Base-by-base conservation (phyloP, 2,797 vertebrate species). In the Myripristis murdjan region DNA sequence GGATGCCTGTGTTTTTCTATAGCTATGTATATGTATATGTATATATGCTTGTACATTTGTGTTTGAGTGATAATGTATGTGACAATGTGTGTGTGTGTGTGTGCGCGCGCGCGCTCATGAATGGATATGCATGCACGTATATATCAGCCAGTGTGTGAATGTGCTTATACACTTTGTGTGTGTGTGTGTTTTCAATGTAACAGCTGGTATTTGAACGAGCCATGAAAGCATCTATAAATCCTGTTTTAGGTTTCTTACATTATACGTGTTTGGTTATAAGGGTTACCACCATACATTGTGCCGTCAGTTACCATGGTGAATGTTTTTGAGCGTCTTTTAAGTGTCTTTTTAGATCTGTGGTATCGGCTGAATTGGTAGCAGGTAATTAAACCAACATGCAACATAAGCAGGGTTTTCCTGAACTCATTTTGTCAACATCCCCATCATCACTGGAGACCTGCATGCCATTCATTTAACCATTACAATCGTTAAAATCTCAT, bases 201-300 rank as follows among this genome's bases (percentile, higher is more conserved):
- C 77, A 71, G 73, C 81, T 74, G 77, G 54, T 24, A 33, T 31
- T 35, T 48, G 28, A 28, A 59, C n/a, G 7, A 31, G 26, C 26
- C 16, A 18, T 16, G 20, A 46, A 6, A 28, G 49, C 15, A 46
- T 44, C 20, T 1, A 0, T 70, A 74, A 23, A 70, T 72, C 52
- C 55, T 41, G 16, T 2, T 12, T 5, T 16, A 47, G 1, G 5
- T 51, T 46, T 33, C n/a, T 14, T 14, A 47, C 56, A 49, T 28
- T 59, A 47, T 1, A 44, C 7, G 1, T 12, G 8, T 66, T 67
- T 28, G 14, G 46, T 16, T 18, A 23, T 65, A 37, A 44, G 43
- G 46, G 49, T 39, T 10, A 65, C 76, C 31, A 6, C 62, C 6
- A 10, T 20, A 51, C 16, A 41, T 46, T 11, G 37, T 49, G 49